A percentile compares a stretch with the other conserved stretches of the same genome.
These are phyloP conservation scores for Poeciliopsis turneri DNA, from an alignment of 2,797 vertebrate species.

Conservation along the genomic window DNA sequence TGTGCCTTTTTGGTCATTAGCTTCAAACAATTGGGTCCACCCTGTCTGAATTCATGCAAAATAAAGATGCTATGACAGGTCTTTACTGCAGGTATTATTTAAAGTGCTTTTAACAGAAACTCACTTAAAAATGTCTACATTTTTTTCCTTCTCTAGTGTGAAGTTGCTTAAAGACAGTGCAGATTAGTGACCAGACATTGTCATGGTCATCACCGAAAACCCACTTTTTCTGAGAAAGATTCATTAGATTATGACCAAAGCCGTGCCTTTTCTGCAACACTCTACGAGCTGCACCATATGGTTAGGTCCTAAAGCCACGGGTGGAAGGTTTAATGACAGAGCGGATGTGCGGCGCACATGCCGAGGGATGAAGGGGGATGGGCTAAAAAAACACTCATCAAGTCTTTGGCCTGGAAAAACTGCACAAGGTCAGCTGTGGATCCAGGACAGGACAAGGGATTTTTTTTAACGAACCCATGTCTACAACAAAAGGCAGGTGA, in stretches of 20 bases:
- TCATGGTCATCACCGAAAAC: slow-evolving; percentile 72
- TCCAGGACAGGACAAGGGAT: slow-evolving; percentile 62
- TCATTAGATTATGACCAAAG: slow-evolving; percentile 78
- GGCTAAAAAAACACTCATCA: slow-evolving; percentile 78
- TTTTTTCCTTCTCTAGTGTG: background rate
- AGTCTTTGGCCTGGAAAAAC: slow-evolving; percentile 79
- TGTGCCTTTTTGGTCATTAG: background rate
- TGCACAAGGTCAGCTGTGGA: slow-evolving; percentile 75
- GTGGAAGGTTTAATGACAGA: slow-evolving; percentile 83
- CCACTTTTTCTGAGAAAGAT: slow-evolving; percentile 72
- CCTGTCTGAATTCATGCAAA: background rate
- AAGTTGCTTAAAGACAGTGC: slow-evolving; percentile 20
- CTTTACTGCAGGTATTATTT: background rate
- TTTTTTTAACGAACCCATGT: slow-evolving; percentile 67
- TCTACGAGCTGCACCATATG: slow-evolving; percentile 79
- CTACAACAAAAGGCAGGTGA: slow-evolving; percentile 79
- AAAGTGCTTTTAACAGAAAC: background rate
- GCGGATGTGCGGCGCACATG: slow-evolving; percentile 77
- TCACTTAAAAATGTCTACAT: background rate
- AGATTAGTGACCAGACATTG: slow-evolving; percentile 52
- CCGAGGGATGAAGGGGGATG: slow-evolving; percentile 74
- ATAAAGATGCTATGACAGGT: background rate
- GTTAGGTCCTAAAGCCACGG: slow-evolving; percentile 82
- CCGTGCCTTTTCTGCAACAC: slow-evolving; percentile 69
- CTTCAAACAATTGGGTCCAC: background rate